Percentiles rank a stretch among this genome's conserved stretches.
These are phyloP conservation scores for Grus americana DNA, from an alignment of 2,113 vertebrate genomes.

Conservation along the genomic window DNA sequence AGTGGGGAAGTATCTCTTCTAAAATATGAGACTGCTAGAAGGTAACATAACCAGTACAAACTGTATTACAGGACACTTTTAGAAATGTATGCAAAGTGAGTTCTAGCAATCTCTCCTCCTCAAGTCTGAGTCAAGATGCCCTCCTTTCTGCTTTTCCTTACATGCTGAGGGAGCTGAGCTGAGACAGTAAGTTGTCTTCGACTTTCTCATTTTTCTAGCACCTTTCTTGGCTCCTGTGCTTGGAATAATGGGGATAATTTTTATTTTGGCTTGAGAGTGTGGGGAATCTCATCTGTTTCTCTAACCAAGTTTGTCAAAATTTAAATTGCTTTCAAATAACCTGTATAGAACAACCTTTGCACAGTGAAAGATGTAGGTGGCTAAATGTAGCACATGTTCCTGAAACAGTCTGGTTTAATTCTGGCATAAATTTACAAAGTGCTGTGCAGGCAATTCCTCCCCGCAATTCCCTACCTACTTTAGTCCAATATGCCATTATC, in stretches of 20 bases:
- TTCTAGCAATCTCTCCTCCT: not conserved
- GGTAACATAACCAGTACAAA: not conserved
- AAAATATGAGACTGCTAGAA: not conserved
- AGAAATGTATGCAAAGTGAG: not conserved
- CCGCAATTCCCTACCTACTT: not conserved
- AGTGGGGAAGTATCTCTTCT: not conserved
- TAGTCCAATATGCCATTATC: not conserved
- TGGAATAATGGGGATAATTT: constrained; percentile 24
- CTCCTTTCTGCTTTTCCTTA: not conserved
- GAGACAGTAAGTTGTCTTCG: not conserved
- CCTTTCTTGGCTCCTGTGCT: not conserved
- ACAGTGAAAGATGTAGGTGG: constrained; percentile 27
- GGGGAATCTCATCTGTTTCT: constrained; percentile 23
- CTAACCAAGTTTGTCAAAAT: constrained; percentile 31
- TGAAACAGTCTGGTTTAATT: constrained; percentile 19
- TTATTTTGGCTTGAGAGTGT: constrained; percentile 27
- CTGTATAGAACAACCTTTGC: constrained; percentile 14
- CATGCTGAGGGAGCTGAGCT: not conserved
- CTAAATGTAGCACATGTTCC: not conserved
- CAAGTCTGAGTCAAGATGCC: not conserved
- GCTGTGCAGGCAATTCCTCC: not conserved
- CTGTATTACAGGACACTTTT: not conserved
- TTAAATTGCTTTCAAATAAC: constrained; percentile 37
- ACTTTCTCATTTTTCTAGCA: not conserved
- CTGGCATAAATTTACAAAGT: constrained; percentile 4